Evolutionary conservation across 2,797 vertebrate genomes (phyloP).

Genomic region (Oophaga sylvatica): DNA sequence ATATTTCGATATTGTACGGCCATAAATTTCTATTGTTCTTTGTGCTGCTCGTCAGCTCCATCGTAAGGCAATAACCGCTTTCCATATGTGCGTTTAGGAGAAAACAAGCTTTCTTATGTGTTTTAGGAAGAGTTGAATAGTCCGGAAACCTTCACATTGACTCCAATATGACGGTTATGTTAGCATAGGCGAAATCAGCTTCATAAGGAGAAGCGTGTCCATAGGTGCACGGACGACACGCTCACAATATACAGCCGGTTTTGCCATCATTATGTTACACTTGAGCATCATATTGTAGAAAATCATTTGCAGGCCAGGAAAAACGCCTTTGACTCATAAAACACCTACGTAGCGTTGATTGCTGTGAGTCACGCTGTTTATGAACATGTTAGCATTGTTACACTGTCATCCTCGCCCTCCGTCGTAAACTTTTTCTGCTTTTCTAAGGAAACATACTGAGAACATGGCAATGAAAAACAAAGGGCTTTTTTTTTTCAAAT

Average conservation of each 20-base stretch:
- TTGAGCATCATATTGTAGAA: neutral
- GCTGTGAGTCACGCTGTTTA: neutral
- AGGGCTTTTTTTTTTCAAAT: neutral
- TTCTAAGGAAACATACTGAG: neutral
- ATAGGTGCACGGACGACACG: too few species aligned
- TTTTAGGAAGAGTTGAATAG: neutral
- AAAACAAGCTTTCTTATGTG: neutral
- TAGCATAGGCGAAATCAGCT: neutral
- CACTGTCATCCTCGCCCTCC: neutral
- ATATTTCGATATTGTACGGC: neutral
- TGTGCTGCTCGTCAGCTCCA: neutral
- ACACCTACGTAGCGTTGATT: neutral
- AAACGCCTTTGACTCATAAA: neutral
- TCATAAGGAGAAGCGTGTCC: neutral
- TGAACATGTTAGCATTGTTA: neutral
- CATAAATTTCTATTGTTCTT: neutral
- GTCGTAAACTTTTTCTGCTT: neutral
- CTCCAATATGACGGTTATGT: conserved; percentile 3
- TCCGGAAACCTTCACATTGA: neutral
- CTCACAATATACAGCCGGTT: conserved; percentile 1
- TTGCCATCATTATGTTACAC: conserved; percentile 4
- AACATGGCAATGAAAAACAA: neutral
- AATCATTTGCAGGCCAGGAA: neutral
- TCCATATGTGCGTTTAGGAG: neutral
- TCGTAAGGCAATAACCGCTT: neutral